These are phyloP conservation scores for Vireo griseus DNA, from an alignment of 2,797 vertebrate species.

Conservation along the genomic window DNA sequence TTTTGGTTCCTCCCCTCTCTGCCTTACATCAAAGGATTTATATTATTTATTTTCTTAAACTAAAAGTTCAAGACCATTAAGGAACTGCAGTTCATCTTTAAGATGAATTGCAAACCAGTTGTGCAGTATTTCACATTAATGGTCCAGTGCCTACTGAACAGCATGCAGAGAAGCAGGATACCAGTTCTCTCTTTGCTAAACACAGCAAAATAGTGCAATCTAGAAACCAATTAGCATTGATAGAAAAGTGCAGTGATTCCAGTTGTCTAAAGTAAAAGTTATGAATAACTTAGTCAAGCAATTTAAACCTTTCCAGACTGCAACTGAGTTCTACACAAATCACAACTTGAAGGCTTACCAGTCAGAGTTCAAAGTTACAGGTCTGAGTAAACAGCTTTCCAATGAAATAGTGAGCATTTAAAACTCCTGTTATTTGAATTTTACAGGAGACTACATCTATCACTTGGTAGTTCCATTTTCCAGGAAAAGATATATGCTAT, in stretches of 20 bases:
- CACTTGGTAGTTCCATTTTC: neutral
- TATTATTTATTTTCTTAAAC: constrained; percentile 63
- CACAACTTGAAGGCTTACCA: neutral
- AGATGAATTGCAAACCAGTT: constrained; percentile 48
- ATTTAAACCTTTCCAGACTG: neutral
- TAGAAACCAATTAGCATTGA: neutral
- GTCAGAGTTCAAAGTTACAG: neutral
- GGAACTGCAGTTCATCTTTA: constrained; percentile 50
- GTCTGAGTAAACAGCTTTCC: neutral
- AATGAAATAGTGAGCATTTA: neutral
- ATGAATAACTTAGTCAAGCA: neutral
- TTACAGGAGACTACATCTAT: neutral
- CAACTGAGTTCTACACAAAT: neutral
- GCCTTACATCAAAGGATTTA: constrained; percentile 15
- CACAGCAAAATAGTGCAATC: neutral
- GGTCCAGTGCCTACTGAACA: neutral
- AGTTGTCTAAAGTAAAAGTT: neutral
- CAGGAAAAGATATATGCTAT: neutral
- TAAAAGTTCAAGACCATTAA: constrained; percentile 64
- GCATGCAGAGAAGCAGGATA: neutral
- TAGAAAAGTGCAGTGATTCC: neutral
- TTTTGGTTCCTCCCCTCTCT: constrained; percentile 21
- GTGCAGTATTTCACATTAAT: constrained; percentile 51
- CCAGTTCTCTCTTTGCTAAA: neutral
- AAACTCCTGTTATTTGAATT: neutral